These are phyloP conservation scores for Lucifuga dentata DNA, from an alignment of 2,113 vertebrate genomes.

Conservation along the genomic window DNA sequence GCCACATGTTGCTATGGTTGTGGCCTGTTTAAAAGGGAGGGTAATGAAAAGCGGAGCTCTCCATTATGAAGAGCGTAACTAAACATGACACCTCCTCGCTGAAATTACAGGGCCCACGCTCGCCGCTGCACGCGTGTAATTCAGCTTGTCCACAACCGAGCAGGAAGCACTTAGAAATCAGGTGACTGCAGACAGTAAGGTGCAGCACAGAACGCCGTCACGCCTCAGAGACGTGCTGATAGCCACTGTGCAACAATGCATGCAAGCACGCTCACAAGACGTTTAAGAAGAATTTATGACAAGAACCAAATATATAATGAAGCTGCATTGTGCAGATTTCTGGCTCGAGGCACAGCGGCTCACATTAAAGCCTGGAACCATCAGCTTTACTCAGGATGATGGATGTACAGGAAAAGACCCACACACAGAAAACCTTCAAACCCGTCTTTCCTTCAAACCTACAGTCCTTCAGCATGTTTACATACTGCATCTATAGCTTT, in stretches of 20 bases:
- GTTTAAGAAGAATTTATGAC: conserved; percentile 19
- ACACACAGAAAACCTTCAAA: too few relatives aligned
- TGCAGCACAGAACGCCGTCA: conserved; percentile 22
- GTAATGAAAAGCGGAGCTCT: conserved; percentile 80
- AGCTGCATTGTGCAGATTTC: background rate
- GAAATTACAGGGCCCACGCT: conserved; percentile 56
- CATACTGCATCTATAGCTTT: too few relatives aligned
- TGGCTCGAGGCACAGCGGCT: background rate
- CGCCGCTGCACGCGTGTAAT: conserved; percentile 28
- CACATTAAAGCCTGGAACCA: background rate
- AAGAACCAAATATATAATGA: background rate
- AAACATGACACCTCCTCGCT: conserved; percentile 76
- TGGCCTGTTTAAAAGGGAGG: conserved; percentile 70
- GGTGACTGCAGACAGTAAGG: conserved; percentile 5
- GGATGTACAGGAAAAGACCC: too few relatives aligned
- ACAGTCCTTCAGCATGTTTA: too few relatives aligned
- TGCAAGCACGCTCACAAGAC: conserved; percentile 7
- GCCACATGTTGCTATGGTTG: conserved; percentile 72
- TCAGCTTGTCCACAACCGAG: background rate
- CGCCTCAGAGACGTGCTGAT: conserved; percentile 27
- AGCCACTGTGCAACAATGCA: conserved; percentile 13
- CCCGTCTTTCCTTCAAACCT: too few relatives aligned
- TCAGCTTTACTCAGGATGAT: background rate
- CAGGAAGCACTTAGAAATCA: conserved; percentile 5
- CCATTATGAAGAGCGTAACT: conserved; percentile 73